Conservation (phyloP, 2,888 invertebrate species). For the Ryuthela nishihirai region DNA sequence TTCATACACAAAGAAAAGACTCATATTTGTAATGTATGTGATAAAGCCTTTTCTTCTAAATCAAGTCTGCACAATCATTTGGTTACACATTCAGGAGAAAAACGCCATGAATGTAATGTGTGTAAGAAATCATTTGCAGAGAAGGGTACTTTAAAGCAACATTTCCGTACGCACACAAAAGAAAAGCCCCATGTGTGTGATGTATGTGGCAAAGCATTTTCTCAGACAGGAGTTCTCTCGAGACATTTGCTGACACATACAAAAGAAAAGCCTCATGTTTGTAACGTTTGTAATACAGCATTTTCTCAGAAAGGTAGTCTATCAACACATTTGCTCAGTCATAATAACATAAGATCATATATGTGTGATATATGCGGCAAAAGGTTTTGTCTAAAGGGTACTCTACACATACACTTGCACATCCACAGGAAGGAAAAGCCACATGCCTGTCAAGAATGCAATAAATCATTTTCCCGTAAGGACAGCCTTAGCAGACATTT, state of each 20-base stretch:
- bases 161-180: conserved; percentile 21
- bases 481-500: no score
- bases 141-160: conserved; percentile 30
- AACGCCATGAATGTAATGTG: conserved; percentile 28
- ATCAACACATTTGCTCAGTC: conserved; percentile 23
- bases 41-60: conserved; percentile 27
- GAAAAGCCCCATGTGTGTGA: conserved; percentile 28
- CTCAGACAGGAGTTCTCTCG: conserved; percentile 22
- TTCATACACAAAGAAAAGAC: conserved; percentile 30
- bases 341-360: no score
- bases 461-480: no score
- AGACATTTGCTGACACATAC: conserved; percentile 30
- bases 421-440: no score
- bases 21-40: conserved; percentile 25
- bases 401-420: no score
- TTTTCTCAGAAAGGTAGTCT: conserved; percentile 27
- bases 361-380: no score
- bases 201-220: conserved; percentile 19
- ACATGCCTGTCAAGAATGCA: no score
- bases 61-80: conserved; percentile 30
- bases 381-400: no score
- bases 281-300: conserved; percentile 24
- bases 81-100: conserved; percentile 26
- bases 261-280: conserved; percentile 29
- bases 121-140: conserved; percentile 27